phyloP scores from a whole-genome alignment of 2,113 vertebrate genomes.

The Solea solea region DNA sequence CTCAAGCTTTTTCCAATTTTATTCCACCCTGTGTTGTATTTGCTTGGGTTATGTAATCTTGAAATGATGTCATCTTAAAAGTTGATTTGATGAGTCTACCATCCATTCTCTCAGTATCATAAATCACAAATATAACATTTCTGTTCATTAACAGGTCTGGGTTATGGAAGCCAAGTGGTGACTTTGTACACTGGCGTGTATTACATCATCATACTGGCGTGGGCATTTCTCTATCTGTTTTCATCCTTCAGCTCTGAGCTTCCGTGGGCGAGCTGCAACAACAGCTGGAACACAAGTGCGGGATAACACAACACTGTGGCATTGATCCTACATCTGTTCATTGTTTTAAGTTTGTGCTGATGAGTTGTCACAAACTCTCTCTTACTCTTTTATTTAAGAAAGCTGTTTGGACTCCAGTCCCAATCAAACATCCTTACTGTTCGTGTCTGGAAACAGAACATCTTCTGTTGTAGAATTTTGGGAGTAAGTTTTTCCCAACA shows the following conservation, averaged over 20 bases:
- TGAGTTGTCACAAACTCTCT: background rate
- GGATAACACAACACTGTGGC: background rate
- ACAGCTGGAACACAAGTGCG: constrained; percentile 95
- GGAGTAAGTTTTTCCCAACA: constrained; percentile 84
- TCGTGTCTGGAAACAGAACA: constrained; percentile 34
- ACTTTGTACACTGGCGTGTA: constrained; percentile 80
- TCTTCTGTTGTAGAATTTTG: constrained; percentile 94
- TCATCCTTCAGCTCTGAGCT: constrained; percentile 88
- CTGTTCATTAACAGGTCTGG: constrained; percentile 70
- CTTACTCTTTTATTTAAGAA: constrained; percentile 28
- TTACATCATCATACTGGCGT: constrained; percentile 95
- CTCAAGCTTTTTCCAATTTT: too few relatives aligned
- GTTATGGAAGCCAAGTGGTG: constrained; percentile 80
- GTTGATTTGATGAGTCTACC: background rate
- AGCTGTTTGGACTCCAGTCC: constrained; percentile 51
- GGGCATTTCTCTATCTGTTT: constrained; percentile 94
- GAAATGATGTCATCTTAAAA: too few relatives aligned
- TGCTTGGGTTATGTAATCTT: too few relatives aligned
- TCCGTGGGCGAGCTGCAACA: constrained; percentile 90
- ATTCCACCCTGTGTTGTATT: too few relatives aligned
- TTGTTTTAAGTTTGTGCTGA: background rate
- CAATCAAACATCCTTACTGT: constrained; percentile 45
- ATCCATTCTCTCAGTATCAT: background rate
- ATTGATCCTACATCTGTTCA: background rate
- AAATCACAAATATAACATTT: background rate